Base-by-base conservation (phyloP, 2,888 invertebrate species). In the Platerodrilus igneus region DNA sequence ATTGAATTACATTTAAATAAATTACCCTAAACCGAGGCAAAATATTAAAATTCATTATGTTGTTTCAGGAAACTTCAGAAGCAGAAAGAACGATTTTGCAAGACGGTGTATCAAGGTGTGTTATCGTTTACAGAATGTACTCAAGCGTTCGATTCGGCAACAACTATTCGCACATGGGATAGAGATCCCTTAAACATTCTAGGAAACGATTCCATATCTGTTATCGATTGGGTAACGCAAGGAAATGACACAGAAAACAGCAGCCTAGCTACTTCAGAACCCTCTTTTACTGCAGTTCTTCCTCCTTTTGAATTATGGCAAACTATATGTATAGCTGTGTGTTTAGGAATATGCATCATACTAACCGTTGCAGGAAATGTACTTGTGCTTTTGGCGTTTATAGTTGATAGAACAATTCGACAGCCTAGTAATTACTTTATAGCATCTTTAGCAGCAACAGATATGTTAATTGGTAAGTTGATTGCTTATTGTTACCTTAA, bases 391-490 rank as follows among this genome's bases (percentile, higher is more conserved):
- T 72, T 95, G 54, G 93, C 95, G 27, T 97, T 97, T 69, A 84
- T 94, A 46, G 89, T 96, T 25, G 96, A 95, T 69, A 75, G 94
- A 42, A 86, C 87, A 51, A 90, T 90, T 58, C 74, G 99, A 37
- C 96, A 97, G 64, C 97, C 99, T 16, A 95, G 95, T 68, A 99
- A 99, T 74, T 99, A 97, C 73, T 99, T 97, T 75, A 96, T 99
- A 51, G 96, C 96, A 5, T 97, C 97, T 1, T 76, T 99, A 47
- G 99, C 99, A 28, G 91, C 95, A 38, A 94, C 94, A 5, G 96
- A 97, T 68, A 83, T 97, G 75, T 77, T 97, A 45, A 99, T 99
- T 68, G 99, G 89, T 85, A 70, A 74, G 69, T 58, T n/a, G n/a
- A n/a, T n/a, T n/a, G n/a, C n/a, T n/a, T n/a, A n/a, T n/a, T n/a